Conservation (phyloP, 2,888 invertebrate genomes). For the Microctonus aethiopoides region DNA sequence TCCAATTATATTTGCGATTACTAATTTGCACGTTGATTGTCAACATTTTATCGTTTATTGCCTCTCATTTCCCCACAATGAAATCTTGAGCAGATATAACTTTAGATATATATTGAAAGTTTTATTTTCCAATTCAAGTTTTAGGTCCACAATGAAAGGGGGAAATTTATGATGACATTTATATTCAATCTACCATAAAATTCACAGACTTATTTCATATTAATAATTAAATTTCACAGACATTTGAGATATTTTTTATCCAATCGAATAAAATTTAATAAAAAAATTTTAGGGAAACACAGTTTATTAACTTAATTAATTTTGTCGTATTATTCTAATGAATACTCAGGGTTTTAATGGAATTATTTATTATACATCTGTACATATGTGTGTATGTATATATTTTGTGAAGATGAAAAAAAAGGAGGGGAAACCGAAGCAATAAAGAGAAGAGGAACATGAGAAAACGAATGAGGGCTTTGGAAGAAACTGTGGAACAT, state of each 20-base stretch:
- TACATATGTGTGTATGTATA: not conserved
- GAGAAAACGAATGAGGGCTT: conserved; percentile 40
- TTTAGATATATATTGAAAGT: not conserved
- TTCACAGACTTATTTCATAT: conserved; percentile 4
- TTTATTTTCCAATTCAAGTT: conserved; percentile 16
- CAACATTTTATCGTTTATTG: conserved; percentile 54
- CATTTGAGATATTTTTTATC: not conserved
- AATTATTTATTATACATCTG: conserved; percentile 5
- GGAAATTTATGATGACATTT: conserved; percentile 24
- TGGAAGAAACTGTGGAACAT: conserved; percentile 64
- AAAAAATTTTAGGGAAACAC: not conserved
- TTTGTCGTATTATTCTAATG: not conserved
- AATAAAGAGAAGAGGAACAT: conserved; percentile 65
- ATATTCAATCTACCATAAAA: conserved; percentile 7
- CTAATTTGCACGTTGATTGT: conserved; percentile 61
- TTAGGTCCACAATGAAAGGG: not conserved
- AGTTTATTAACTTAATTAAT: not conserved
- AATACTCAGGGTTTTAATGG: not conserved
- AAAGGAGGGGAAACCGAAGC: conserved; percentile 38
- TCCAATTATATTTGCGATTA: conserved; percentile 59
- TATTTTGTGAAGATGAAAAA: not conserved
- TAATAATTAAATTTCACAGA: conserved; percentile 1
- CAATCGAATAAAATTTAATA: not conserved
- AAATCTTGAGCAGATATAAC: conserved; percentile 1
- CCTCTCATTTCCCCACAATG: conserved; percentile 25